Percentiles rank a stretch among this genome's conserved stretches.
Conservation (phyloP, 2,797 vertebrate species). For the Bradypodion ventrale region DNA sequence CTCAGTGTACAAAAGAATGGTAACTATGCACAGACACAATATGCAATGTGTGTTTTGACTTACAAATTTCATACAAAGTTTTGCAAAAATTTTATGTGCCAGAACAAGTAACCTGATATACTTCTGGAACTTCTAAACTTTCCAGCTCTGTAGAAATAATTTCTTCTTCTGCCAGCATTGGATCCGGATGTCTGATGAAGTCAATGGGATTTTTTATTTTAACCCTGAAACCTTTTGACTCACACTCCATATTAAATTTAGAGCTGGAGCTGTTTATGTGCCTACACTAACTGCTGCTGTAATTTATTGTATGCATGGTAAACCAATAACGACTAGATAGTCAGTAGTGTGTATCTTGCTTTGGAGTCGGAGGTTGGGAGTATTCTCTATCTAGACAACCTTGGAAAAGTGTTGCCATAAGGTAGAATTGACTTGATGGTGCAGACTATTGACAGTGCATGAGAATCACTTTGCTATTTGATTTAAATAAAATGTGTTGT, state of each 20-base stretch:
- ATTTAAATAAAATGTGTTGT: background rate
- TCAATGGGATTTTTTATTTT: conserved; percentile 62
- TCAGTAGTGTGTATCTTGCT: too few relatives aligned
- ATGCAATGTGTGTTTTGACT: conserved; percentile 71
- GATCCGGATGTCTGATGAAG: conserved; percentile 69
- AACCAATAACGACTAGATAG: too few relatives aligned
- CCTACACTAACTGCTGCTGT: conserved; percentile 48
- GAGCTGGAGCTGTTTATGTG: conserved; percentile 55
- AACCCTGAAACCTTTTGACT: conserved; percentile 58
- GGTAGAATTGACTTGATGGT: too few relatives aligned
- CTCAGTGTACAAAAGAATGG: conserved; percentile 72
- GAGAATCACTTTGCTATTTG: background rate
- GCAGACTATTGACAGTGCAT: too few relatives aligned
- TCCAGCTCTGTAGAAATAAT: conserved; percentile 79
- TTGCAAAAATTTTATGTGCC: conserved; percentile 77
- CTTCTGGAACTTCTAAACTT: conserved; percentile 79
- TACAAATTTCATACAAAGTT: conserved; percentile 76
- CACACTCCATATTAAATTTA: conserved; percentile 65
- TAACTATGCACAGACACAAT: conserved; percentile 69
- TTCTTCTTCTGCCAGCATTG: conserved; percentile 65
- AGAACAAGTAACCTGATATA: conserved; percentile 80
- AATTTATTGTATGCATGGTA: background rate
- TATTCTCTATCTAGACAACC: too few relatives aligned
- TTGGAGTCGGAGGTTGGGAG: too few relatives aligned
- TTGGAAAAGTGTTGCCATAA: too few relatives aligned